Conservation (phyloP, 2,888 invertebrate species). For the Drosophila crucigera region DNA sequence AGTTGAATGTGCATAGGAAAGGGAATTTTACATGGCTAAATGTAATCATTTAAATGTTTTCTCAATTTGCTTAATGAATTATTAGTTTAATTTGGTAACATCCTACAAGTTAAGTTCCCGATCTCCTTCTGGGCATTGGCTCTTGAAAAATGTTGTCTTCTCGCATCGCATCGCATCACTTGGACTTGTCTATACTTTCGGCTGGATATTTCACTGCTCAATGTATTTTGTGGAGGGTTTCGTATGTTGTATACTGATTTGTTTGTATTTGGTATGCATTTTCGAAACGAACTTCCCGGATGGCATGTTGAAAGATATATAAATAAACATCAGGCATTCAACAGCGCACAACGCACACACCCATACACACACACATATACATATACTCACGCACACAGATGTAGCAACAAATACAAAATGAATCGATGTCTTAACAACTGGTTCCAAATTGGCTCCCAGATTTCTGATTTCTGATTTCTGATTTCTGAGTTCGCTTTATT, state of each 20-base stretch:
- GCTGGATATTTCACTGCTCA: slow-evolving; percentile 48
- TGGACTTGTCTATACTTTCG: slow-evolving; percentile 31
- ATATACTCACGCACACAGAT: slow-evolving; percentile 9
- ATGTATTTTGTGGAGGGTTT: slow-evolving; percentile 44
- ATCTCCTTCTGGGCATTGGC: not conserved
- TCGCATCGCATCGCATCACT: slow-evolving; percentile 20
- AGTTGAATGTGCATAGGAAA: not conserved
- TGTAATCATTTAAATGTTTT: not conserved
- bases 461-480: not conserved
- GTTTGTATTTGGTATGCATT: slow-evolving; percentile 79
- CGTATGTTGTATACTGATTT: slow-evolving; percentile 78
- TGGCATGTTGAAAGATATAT: slow-evolving; percentile 82
- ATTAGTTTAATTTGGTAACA: not conserved
- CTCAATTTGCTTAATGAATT: not conserved
- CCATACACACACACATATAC: not conserved
- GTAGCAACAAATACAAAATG: slow-evolving; percentile 36
- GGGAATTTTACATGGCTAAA: not conserved
- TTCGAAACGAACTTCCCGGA: slow-evolving; percentile 82
- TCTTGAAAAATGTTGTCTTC: slow-evolving; percentile 3
- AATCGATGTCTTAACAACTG: slow-evolving; percentile 54
- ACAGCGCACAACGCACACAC: slow-evolving; percentile 43
- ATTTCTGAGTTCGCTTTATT: not conserved
- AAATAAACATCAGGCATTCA: slow-evolving; percentile 77
- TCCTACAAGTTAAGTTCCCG: not conserved
- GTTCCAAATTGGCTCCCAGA: slow-evolving; percentile 46